Percentiles rank a stretch among this genome's conserved stretches.
phyloP scores from a whole-genome alignment of 2,797 vertebrate genomes.

The Gambelia wislizenii region DNA sequence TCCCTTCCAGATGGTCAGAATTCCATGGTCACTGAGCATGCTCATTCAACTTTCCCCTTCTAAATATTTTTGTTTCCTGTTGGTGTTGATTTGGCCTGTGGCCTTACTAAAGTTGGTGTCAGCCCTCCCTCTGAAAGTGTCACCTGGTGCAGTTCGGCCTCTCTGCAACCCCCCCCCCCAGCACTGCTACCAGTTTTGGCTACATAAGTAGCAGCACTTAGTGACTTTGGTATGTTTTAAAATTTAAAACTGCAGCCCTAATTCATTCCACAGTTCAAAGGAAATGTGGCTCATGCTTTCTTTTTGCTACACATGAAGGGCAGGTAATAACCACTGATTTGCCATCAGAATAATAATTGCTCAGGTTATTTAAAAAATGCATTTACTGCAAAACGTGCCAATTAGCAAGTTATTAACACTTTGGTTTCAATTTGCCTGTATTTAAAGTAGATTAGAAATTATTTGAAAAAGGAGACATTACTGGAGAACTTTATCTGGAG shows the following conservation, averaged over 20 bases:
- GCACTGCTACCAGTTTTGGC: no score
- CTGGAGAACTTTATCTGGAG: slow-evolving; percentile 9
- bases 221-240: background rate
- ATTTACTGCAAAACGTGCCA: slow-evolving; percentile 21
- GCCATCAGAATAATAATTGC: slow-evolving; percentile 10
- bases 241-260: background rate
- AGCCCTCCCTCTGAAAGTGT: no score
- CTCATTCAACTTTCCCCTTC: background rate
- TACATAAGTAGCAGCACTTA: background rate
- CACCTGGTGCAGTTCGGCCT: no score
- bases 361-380: background rate
- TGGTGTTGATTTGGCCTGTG: no score
- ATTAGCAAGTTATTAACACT: slow-evolving; percentile 1
- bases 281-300: background rate
- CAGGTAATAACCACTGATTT: slow-evolving; percentile 11
- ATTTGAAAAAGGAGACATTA: slow-evolving; percentile 14
- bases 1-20: background rate
- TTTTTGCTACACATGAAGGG: background rate
- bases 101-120: no score
- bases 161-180: no score
- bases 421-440: slow-evolving; percentile 26
- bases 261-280: background rate
- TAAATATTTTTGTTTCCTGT: background rate
- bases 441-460: slow-evolving; percentile 28
- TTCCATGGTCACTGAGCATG: background rate